These are phyloP conservation scores for Phylloscopus whistleri DNA, from an alignment of 2,113 vertebrate genomes.

Conservation along the genomic window DNA sequence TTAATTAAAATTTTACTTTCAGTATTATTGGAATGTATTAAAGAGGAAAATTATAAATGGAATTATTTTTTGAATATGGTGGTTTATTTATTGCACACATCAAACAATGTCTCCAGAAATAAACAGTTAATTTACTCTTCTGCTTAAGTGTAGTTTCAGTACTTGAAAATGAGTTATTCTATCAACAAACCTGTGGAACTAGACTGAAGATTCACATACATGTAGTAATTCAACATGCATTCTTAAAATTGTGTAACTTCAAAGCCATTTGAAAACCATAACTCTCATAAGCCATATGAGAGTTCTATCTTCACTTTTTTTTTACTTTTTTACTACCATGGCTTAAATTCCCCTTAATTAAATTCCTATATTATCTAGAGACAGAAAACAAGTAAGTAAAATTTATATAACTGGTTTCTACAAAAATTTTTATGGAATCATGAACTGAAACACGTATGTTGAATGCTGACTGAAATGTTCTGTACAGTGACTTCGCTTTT, in stretches of 20 bases:
- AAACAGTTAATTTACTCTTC: slow-evolving; percentile 44
- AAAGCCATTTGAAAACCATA: neutral
- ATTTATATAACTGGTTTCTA: neutral
- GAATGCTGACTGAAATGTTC: neutral
- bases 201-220: neutral
- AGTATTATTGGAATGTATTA: slow-evolving; percentile 38
- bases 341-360: neutral
- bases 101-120: slow-evolving; percentile 30
- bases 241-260: neutral
- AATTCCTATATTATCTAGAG: neutral
- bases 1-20: neutral
- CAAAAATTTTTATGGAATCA: neutral
- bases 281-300: neutral
- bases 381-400: neutral
- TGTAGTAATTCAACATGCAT: neutral
- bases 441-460: neutral
- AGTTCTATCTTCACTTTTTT: neutral
- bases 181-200: neutral
- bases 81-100: slow-evolving; percentile 42
- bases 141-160: slow-evolving; percentile 32
- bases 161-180: slow-evolving; percentile 28
- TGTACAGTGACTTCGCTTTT: neutral
- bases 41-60: slow-evolving; percentile 23
- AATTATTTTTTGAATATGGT: slow-evolving; percentile 38
- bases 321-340: neutral